Conservation (phyloP, 2,888 invertebrate genomes). For the Dryadula phaetusa region DNA sequence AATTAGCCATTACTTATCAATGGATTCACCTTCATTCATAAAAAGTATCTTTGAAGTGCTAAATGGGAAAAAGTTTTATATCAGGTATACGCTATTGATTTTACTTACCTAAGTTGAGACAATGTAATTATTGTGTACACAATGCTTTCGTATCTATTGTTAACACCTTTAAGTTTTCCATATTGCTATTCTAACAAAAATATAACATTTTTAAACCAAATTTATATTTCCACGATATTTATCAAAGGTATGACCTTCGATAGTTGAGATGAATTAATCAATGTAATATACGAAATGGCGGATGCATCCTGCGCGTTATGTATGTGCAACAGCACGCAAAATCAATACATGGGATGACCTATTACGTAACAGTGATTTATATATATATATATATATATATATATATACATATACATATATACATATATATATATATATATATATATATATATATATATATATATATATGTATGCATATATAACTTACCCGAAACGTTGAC, state of each 20-base stretch:
- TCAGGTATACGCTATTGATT: slow-evolving; percentile 1
- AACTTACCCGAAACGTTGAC: background rate
- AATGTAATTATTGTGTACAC: background rate
- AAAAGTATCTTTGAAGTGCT: slow-evolving; percentile 3
- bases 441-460: background rate
- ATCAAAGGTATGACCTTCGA: background rate
- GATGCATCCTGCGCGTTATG: slow-evolving; percentile 16
- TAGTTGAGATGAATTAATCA: slow-evolving; percentile 16
- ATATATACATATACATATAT: background rate
- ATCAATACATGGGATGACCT: slow-evolving; percentile 9
- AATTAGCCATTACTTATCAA: background rate
- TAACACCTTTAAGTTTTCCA: too few species aligned
- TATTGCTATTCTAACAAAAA: background rate
- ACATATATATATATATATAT: too few species aligned
- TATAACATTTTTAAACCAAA: background rate
- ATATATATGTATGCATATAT: background rate
- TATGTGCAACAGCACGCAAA: background rate
- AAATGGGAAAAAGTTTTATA: slow-evolving; percentile 4
- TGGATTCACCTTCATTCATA: background rate
- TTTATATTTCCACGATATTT: background rate
- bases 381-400: too few species aligned
- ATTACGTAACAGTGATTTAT: background rate
- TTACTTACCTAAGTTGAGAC: background rate
- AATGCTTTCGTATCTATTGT: too few species aligned
- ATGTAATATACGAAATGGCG: slow-evolving; percentile 4